Percentiles rank a stretch among this genome's conserved stretches.
Evolutionary conservation across 2,113 vertebrate species (phyloP).

Genomic region (Xenus cinereus): DNA sequence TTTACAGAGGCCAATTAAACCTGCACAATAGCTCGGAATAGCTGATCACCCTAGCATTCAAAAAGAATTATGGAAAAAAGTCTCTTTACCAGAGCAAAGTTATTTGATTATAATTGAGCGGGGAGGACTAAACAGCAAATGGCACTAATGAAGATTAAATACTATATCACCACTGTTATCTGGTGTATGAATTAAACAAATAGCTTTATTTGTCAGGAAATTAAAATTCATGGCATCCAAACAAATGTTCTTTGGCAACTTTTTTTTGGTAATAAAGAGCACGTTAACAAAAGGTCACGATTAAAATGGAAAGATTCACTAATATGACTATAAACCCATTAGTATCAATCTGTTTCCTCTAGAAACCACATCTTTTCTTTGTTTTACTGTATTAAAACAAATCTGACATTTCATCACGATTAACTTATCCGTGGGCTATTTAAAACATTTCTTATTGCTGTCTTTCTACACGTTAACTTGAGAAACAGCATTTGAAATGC

Average conservation of each 20-base stretch:
- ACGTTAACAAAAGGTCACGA: neutral
- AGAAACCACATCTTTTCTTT: slow-evolving; percentile 14
- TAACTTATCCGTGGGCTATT: neutral
- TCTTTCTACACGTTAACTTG: neutral
- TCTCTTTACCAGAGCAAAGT: neutral
- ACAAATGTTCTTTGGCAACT: neutral
- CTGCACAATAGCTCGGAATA: neutral
- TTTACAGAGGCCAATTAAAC: neutral
- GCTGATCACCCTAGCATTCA: neutral
- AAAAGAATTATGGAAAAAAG: neutral
- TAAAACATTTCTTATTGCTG: neutral
- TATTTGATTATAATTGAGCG: neutral
- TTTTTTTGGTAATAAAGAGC: neutral
- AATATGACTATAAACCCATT: neutral
- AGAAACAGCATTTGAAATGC: neutral
- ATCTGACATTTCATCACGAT: slow-evolving; percentile 18
- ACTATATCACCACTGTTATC: no score
- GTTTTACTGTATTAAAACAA: slow-evolving; percentile 14
- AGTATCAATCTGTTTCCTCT: neutral
- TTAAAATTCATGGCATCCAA: neutral
- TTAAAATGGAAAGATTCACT: neutral
- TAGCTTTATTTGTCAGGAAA: slow-evolving; percentile 1
- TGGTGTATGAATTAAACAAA: neutral
- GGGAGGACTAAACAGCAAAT: neutral
- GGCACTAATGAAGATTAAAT: neutral